Evolutionary conservation across 2,113 vertebrate species (phyloP).

Genomic region (Nettapus auritus): DNA sequence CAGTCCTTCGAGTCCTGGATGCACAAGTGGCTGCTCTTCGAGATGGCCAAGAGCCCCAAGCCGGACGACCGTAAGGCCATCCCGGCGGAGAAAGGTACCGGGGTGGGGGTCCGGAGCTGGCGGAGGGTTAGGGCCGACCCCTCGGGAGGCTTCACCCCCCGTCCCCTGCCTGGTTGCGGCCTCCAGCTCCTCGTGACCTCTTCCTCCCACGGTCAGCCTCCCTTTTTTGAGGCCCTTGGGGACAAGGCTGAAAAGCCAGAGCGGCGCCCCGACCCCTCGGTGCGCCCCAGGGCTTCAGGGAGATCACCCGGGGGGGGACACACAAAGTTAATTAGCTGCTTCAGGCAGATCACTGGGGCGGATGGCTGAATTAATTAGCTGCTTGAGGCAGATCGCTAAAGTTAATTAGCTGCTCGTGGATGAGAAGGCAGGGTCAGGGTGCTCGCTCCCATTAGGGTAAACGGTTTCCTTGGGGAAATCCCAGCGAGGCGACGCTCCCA

Average conservation of each 20-base stretch:
- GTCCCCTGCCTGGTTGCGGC: fast-evolving
- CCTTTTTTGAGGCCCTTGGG: neutral
- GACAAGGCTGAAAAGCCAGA: neutral
- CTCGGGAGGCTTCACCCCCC: fast-evolving
- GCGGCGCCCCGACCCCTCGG: neutral
- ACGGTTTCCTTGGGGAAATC: neutral
- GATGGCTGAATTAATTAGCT: no score
- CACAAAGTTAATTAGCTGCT: neutral
- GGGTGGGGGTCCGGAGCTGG: neutral
- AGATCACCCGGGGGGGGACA: no score
- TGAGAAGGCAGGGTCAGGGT: neutral
- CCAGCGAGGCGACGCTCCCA: neutral
- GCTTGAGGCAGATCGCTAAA: no score
- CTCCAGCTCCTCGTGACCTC: no score
- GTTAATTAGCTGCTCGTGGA: neutral
- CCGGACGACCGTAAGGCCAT: neutral
- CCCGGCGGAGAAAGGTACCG: constrained; percentile 50
- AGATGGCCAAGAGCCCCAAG: constrained; percentile 80
- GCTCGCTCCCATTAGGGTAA: neutral
- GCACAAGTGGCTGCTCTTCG: constrained; percentile 88
- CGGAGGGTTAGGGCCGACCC: neutral
- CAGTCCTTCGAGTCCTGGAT: constrained; percentile 89
- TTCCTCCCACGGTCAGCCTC: neutral
- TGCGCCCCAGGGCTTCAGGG: neutral
- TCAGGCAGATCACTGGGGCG: no score